phyloP scores from a whole-genome alignment of 2,113 vertebrate genomes.

The Datnioides undecimradiatus region DNA sequence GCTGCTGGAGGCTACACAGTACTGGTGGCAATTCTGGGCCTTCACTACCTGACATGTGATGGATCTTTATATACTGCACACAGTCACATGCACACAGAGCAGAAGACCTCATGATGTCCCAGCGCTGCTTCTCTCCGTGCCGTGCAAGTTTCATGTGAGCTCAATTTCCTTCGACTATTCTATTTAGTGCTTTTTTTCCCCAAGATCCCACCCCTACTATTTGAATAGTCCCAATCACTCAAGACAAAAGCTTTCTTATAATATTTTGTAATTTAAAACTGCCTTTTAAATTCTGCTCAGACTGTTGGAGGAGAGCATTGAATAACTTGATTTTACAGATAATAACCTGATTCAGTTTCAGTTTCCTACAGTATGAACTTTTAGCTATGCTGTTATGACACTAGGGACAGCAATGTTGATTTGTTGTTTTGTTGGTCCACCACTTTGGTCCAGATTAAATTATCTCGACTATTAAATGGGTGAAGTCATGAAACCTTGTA shows the following conservation, averaged over 20 bases:
- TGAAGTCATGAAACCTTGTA: not conserved
- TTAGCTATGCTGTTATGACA: not conserved
- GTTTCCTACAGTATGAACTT: not conserved
- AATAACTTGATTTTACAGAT: not conserved
- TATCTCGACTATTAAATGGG: not conserved
- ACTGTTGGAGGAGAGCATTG: not conserved
- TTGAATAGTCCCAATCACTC: not conserved
- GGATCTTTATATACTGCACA: not conserved
- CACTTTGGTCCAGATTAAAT: not conserved
- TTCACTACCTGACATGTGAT: constrained; percentile 38
- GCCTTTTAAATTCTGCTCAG: not conserved
- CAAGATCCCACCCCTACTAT: not conserved
- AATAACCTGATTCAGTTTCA: not conserved
- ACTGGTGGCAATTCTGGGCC: not conserved
- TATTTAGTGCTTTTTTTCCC: constrained; percentile 1
- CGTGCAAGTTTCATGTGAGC: constrained; percentile 56
- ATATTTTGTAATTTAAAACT: not conserved
- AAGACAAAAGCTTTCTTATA: not conserved
- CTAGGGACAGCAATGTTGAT: not conserved
- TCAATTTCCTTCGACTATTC: constrained; percentile 53
- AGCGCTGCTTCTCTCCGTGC: not conserved
- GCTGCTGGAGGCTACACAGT: not conserved
- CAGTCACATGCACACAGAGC: constrained; percentile 61
- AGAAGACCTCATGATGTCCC: constrained; percentile 42
- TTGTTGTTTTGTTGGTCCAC: not conserved